These are phyloP conservation scores for Orius insidiosus DNA, from an alignment of 1,140 invertebrate genomes.

Conservation along the genomic window DNA sequence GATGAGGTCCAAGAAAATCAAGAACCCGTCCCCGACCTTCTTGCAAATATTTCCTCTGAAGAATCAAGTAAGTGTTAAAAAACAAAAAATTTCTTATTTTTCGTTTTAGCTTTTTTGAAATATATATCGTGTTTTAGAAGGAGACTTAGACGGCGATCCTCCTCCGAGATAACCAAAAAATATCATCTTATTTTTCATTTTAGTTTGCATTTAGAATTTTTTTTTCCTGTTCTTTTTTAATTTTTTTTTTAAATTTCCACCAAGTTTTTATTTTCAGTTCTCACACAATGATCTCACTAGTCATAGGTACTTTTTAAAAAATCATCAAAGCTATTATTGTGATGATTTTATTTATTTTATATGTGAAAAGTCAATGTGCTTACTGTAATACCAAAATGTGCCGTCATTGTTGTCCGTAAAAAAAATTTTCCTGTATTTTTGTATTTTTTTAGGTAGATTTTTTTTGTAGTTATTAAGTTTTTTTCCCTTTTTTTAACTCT, in stretches of 20 bases:
- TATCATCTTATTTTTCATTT: background rate
- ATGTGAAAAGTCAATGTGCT: no score
- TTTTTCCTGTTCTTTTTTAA: background rate
- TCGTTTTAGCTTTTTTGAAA: constrained; percentile 4
- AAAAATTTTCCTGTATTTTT: no score
- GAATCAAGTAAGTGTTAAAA: constrained; percentile 7
- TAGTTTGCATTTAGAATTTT: background rate
- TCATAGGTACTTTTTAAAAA: background rate
- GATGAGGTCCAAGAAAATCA: background rate
- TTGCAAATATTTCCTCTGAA: constrained; percentile 2
- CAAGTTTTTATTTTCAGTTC: no score
- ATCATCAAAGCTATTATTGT: constrained; percentile 11
- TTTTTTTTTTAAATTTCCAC: no score
- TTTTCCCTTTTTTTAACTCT: no score
- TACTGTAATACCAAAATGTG: no score
- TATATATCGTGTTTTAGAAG: constrained; percentile 3
- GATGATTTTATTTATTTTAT: background rate
- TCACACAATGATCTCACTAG: constrained; percentile 16
- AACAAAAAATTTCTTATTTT: constrained; percentile 1
- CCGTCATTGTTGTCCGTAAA: no score
- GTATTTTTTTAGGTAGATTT: no score
- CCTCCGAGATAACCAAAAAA: constrained; percentile 4
- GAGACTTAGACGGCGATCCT: background rate
- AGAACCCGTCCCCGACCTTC: constrained; percentile 7
- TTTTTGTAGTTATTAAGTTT: no score